Evolutionary conservation across 2,113 vertebrate species (phyloP).

Genomic region (Clarias macrocephalus): DNA sequence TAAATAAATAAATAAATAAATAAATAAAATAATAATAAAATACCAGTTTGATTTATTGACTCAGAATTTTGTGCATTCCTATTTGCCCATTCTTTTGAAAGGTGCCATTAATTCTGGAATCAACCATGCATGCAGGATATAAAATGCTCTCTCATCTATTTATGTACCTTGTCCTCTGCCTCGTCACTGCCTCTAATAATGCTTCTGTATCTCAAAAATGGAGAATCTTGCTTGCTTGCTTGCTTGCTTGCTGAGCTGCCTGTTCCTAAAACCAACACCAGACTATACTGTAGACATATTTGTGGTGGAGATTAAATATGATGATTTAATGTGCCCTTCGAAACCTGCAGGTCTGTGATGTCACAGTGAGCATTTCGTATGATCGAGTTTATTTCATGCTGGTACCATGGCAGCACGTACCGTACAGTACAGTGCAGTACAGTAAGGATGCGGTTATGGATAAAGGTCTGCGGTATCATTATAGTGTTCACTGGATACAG

Average conservation of each 20-base stretch:
- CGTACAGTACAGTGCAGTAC: no score
- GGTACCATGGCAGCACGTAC: background rate
- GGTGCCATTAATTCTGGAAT: background rate
- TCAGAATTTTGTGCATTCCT: background rate
- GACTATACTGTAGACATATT: background rate
- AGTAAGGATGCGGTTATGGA: background rate
- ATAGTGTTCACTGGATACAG: background rate
- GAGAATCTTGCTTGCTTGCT: background rate
- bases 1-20: no score
- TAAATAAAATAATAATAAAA: background rate
- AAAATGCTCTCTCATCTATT: background rate
- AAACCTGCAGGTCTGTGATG: background rate
- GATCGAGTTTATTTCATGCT: background rate
- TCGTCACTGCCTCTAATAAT: background rate
- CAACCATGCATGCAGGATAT: conserved; percentile 23
- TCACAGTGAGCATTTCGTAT: background rate
- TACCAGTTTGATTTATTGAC: background rate
- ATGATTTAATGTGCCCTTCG: background rate
- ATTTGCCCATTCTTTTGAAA: background rate
- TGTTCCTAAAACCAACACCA: background rate
- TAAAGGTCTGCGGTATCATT: background rate
- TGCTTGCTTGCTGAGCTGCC: background rate
- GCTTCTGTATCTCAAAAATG: background rate
- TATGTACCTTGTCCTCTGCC: background rate
- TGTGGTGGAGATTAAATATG: background rate